phyloP scores from a whole-genome alignment of 2,888 invertebrate species.

The Bursaphelenchus okinawaensis region DNA sequence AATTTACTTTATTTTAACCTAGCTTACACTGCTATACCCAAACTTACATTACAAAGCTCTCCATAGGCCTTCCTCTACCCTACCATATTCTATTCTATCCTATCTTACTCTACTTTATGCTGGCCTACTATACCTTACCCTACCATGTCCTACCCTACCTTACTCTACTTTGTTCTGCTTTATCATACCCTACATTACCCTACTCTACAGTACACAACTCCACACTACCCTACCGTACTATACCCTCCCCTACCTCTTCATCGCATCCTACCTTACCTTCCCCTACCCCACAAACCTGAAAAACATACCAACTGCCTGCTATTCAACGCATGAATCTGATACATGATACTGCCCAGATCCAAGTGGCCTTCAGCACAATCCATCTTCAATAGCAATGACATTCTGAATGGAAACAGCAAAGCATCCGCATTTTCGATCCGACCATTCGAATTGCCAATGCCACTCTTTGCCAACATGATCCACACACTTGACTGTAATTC shows the following conservation, averaged over 20 bases:
- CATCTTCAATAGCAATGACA: slow-evolving; percentile 20
- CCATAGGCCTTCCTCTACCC: too few species aligned
- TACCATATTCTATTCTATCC: too few species aligned
- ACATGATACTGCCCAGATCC: slow-evolving; percentile 17
- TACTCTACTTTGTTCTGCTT: too few species aligned
- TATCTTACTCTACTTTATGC: too few species aligned
- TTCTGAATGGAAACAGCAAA: slow-evolving; percentile 21
- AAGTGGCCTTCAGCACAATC: slow-evolving; percentile 18
- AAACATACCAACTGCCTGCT: background rate
- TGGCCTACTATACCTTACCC: too few species aligned
- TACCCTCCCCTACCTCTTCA: background rate
- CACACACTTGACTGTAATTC: slow-evolving; percentile 10
- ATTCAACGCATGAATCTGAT: slow-evolving; percentile 14
- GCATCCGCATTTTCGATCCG: slow-evolving; percentile 7
- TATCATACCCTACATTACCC: too few species aligned
- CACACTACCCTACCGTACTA: background rate
- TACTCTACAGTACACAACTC: too few species aligned
- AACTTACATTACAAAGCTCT: too few species aligned
- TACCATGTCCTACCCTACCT: too few species aligned
- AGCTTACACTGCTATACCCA: too few species aligned
- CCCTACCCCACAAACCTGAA: background rate
- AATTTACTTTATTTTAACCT: too few species aligned
- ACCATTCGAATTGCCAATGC: background rate
- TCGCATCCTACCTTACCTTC: background rate
- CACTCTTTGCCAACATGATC: slow-evolving; percentile 11